Percentiles rank a stretch among this genome's conserved stretches.
phyloP scores from a whole-genome alignment of 2,888 invertebrate genomes.

The Chrysolina oricalcia region DNA sequence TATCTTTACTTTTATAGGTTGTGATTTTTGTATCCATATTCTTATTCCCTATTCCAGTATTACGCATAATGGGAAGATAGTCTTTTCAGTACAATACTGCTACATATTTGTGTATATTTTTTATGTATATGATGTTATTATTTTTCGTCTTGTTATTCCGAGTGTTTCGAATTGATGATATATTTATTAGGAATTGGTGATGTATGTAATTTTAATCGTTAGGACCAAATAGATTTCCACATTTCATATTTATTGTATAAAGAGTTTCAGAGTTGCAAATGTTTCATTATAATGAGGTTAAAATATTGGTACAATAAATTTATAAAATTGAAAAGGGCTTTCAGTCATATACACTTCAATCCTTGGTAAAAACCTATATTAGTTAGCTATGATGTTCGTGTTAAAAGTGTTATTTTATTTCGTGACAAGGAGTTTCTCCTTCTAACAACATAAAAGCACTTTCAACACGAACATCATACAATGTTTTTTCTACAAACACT shows the following conservation, averaged over 20 bases:
- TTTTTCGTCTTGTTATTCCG: conserved; percentile 57
- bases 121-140: conserved; percentile 58
- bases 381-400: too few relatives aligned
- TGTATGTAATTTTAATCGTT: conserved; percentile 65
- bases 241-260: conserved; percentile 64
- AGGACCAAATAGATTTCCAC: conserved; percentile 68
- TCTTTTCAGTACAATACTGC: conserved; percentile 54
- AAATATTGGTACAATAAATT: conserved; percentile 55
- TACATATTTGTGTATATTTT: conserved; percentile 53
- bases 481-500: too few relatives aligned
- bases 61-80: conserved; percentile 48
- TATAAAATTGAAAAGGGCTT: conserved; percentile 31
- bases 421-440: too few relatives aligned
- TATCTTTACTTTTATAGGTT: conserved; percentile 53
- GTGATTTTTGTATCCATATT: conserved; percentile 53
- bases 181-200: conserved; percentile 55
- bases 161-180: conserved; percentile 53
- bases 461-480: too few relatives aligned
- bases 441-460: too few relatives aligned
- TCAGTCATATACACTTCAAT: background rate
- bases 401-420: too few relatives aligned
- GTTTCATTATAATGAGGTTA: conserved; percentile 54
- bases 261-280: conserved; percentile 56
- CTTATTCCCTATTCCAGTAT: conserved; percentile 58
- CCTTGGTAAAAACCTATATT: background rate